Conservation (phyloP, 2,113 vertebrate genomes). For the Gopherus flavomarginatus region DNA sequence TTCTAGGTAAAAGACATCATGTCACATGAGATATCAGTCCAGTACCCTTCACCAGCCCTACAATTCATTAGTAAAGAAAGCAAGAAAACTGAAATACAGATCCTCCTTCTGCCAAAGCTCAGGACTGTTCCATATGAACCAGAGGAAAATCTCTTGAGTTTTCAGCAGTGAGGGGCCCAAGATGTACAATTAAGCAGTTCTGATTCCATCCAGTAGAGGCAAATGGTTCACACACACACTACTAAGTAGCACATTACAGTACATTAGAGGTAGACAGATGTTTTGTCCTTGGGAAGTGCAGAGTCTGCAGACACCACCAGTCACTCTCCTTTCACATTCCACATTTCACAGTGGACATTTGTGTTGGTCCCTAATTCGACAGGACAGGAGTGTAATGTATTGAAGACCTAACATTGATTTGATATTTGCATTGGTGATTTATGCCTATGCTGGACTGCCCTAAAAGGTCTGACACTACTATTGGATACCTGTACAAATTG, state of each 20-base stretch:
- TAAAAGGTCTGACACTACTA: slow-evolving; percentile 30
- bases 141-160: not conserved
- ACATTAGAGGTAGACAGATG: not conserved
- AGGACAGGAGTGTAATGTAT: slow-evolving; percentile 42
- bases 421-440: slow-evolving; percentile 51
- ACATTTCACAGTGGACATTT: not conserved
- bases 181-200: not conserved
- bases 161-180: not conserved
- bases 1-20: not conserved
- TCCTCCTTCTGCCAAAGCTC: not conserved
- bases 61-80: not conserved
- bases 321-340: not conserved
- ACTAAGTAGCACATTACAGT: not conserved
- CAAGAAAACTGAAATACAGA: not conserved
- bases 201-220: not conserved
- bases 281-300: not conserved
- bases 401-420: slow-evolving; percentile 53
- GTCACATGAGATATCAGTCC: not conserved
- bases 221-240: not conserved
- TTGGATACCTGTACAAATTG: slow-evolving; percentile 25
- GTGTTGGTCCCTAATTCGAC: not conserved
- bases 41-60: not conserved
- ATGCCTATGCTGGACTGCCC: slow-evolving; percentile 19
- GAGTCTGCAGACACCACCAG: not conserved
- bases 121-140: not conserved